These are phyloP conservation scores for Brachionus angularis DNA, from an alignment of 1,140 invertebrate species.

Conservation along the genomic window DNA sequence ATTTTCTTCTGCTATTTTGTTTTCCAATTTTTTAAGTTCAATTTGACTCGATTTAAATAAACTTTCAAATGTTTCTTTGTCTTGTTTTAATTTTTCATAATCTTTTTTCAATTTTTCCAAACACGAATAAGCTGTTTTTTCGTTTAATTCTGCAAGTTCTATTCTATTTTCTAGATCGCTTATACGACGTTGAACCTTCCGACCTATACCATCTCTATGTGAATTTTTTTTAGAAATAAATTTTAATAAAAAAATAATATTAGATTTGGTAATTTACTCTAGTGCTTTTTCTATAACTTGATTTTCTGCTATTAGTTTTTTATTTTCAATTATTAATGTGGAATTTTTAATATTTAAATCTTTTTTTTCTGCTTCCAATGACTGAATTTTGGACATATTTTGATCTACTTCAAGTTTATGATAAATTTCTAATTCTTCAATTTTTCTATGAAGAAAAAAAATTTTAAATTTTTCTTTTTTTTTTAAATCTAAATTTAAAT, in stretches of 20 bases:
- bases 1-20: not conserved
- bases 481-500: not conserved
- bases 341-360: conserved; percentile 23
- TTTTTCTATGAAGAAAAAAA: not conserved
- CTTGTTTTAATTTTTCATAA: not conserved
- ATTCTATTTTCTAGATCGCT: conserved; percentile 13
- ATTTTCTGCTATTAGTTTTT: conserved; percentile 29
- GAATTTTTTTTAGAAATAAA: not conserved
- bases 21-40: conserved; percentile 40
- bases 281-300: conserved; percentile 36
- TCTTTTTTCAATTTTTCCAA: not conserved
- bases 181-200: conserved; percentile 15
- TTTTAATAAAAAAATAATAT: not conserved
- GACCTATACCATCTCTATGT: conserved; percentile 25
- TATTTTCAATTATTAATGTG: conserved; percentile 18
- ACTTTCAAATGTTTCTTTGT: conserved; percentile 10
- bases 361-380: conserved; percentile 24
- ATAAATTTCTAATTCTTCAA: conserved; percentile 37
- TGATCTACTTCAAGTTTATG: conserved; percentile 16
- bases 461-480: not conserved
- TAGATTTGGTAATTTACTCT: not conserved
- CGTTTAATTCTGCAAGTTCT: conserved; percentile 7
- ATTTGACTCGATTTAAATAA: conserved; percentile 4
- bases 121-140: not conserved
- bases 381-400: not conserved